Percentiles rank a stretch among this genome's conserved stretches.
phyloP scores from a whole-genome alignment of 1,140 invertebrate genomes.

The Pachypsylla venusta region DNA sequence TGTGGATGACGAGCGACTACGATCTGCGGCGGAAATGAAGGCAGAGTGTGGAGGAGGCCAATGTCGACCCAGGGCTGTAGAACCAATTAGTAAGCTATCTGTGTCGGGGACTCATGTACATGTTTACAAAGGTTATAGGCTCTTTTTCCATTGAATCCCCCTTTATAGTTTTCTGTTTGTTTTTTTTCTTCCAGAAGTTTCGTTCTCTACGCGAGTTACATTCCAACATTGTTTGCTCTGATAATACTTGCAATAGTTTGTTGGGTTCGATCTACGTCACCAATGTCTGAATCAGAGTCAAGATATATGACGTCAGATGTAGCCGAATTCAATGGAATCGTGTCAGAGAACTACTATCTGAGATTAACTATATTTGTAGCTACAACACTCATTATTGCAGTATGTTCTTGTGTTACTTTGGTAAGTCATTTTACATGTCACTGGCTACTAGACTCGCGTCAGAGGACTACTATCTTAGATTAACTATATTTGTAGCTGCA shows the following conservation, averaged over 20 bases:
- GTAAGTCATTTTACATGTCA: too few relatives aligned
- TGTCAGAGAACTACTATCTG: slow-evolving; percentile 44
- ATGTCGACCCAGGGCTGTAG: too few relatives aligned
- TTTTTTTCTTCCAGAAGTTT: slow-evolving; percentile 35
- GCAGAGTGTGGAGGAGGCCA: too few relatives aligned
- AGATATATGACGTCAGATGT: slow-evolving; percentile 24
- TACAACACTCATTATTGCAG: slow-evolving; percentile 44
- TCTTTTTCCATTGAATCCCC: too few relatives aligned
- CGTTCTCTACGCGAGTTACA: slow-evolving; percentile 44
- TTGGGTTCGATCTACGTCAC: slow-evolving; percentile 37
- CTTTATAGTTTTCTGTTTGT: background rate
- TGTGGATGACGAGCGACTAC: too few relatives aligned
- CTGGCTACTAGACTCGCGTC: slow-evolving; percentile 38
- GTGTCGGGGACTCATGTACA: too few relatives aligned
- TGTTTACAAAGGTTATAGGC: too few relatives aligned
- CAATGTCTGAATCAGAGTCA: slow-evolving; percentile 22
- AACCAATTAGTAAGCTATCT: too few relatives aligned
- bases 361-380: slow-evolving; percentile 49
- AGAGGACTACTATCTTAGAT: slow-evolving; percentile 41
- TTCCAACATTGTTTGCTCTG: slow-evolving; percentile 44
- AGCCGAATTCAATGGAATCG: slow-evolving; percentile 26
- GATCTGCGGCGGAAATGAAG: too few relatives aligned
- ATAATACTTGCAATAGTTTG: slow-evolving; percentile 43
- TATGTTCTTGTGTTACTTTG: slow-evolving; percentile 51
- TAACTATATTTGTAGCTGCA: slow-evolving; percentile 49